Evolutionary conservation across 2,113 vertebrate species (phyloP), one percentile per base, ranked within the genome.

Genomic region (Colius striatus): DNA sequence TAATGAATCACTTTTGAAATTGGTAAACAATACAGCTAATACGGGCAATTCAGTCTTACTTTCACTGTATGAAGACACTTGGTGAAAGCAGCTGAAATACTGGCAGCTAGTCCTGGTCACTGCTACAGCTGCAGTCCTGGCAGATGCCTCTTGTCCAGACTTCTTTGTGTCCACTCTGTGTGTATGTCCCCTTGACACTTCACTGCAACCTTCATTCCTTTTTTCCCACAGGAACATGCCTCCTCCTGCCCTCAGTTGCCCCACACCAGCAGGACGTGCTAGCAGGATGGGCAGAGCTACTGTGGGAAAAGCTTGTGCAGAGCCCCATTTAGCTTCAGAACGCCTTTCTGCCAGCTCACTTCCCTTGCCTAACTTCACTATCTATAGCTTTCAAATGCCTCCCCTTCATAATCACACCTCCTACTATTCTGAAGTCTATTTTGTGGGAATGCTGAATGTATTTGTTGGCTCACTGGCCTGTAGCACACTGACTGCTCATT

Each of bases 381-480:
- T 87, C 92, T 92, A 73, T 41, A 91, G 90, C 92, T 95, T 77
- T 84, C 88, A 83, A 96, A 87, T 73, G 57, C 85, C 65, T 94
- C 65, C 85, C 75, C 87, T 94, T 70, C 76, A 1, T 34, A 90
- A 90, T 94, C 95, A 93, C 94, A 96, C 93, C 94, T 97, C 93
- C 93, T 87, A 95, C 95, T 92, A 85, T 78, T 86, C 85, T 78
- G 90, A 92, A 91, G 82, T 89, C 92, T 93, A 86, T 90, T 97
- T 90, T 93, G 90, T 91, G 90, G 92, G 82, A 96, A 84, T 7
- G 5, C 68, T 77, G 94, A 96, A 92, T 88, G 75, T 90, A 93
- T 96, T 96, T 96, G 92, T 88, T 94, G 94, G 96, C 95, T 96
- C 88, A 50, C 90, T 95, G 95, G 94, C 94, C 95, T 78, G 94